phyloP scores from a whole-genome alignment of 2,888 invertebrate species.

The Graphium colonna region DNA sequence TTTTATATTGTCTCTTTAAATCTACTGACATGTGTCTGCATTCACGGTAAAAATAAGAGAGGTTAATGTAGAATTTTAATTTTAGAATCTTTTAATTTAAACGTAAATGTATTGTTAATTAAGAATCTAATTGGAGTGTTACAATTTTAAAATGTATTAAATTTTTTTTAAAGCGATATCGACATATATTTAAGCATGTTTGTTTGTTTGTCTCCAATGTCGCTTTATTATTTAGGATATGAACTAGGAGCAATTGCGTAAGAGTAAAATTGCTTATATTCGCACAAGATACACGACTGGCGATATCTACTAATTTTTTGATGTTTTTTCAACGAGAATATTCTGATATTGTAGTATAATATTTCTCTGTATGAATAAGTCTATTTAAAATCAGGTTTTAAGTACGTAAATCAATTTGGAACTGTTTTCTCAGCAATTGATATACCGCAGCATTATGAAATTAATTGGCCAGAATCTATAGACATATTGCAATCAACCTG shows the following conservation, averaged over 20 bases:
- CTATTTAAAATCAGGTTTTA: conserved; percentile 76
- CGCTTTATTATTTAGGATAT: conserved; percentile 54
- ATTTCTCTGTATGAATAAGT: conserved; percentile 68
- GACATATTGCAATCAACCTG: conserved; percentile 57
- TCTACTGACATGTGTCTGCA: conserved; percentile 36
- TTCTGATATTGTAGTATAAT: conserved; percentile 70
- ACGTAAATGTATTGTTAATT: conserved; percentile 60
- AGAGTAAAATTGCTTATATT: conserved; percentile 20
- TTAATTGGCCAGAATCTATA: conserved; percentile 61
- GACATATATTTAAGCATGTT: conserved; percentile 56
- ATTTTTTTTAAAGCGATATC: conserved; percentile 61
- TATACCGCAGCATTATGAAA: conserved; percentile 68
- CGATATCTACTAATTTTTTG: conserved; percentile 65
- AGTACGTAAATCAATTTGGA: conserved; percentile 72
- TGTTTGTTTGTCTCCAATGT: conserved; percentile 44
- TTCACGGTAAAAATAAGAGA: conserved; percentile 55
- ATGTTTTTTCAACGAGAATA: conserved; percentile 75
- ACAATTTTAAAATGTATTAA: conserved; percentile 59
- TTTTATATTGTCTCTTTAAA: background rate
- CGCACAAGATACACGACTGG: conserved; percentile 51
- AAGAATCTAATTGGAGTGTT: conserved; percentile 66
- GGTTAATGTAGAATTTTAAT: conserved; percentile 58
- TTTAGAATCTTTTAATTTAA: conserved; percentile 61
- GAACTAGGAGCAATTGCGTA: conserved; percentile 64
- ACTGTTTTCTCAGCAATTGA: conserved; percentile 68